phyloP scores from a whole-genome alignment of 2,888 invertebrate species.

The Thyatira batis region DNA sequence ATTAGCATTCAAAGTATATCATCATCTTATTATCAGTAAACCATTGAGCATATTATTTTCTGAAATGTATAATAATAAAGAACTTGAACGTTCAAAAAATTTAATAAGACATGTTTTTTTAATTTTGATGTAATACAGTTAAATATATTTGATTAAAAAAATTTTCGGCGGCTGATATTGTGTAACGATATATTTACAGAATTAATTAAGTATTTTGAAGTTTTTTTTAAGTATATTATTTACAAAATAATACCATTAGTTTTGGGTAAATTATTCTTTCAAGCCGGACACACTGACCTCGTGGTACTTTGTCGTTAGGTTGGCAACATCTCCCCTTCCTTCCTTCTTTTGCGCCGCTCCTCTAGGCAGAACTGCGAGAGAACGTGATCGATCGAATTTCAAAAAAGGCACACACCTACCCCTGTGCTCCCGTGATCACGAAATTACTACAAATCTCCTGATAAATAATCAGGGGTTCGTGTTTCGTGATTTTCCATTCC shows the following conservation, averaged over 20 bases:
- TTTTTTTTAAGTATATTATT: conserved; percentile 3
- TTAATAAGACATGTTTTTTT: too few relatives aligned
- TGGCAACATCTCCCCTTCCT: conserved; percentile 78
- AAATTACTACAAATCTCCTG: conserved; percentile 78
- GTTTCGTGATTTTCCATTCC: conserved; percentile 77
- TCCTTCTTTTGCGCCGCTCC: conserved; percentile 81
- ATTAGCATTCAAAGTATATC: not conserved
- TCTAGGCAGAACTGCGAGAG: conserved; percentile 75
- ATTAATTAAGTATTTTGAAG: not conserved
- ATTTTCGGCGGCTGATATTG: too few relatives aligned
- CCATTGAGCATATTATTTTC: too few relatives aligned
- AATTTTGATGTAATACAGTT: too few relatives aligned
- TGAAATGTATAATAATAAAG: too few relatives aligned
- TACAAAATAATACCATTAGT: conserved; percentile 12
- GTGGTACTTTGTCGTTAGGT: conserved; percentile 70
- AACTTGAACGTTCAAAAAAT: too few relatives aligned
- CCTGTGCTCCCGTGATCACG: conserved; percentile 81
- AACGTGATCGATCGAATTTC: conserved; percentile 83
- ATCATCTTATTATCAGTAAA: not conserved
- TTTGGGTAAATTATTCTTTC: conserved; percentile 24
- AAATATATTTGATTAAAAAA: too few relatives aligned
- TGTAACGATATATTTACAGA: too few relatives aligned
- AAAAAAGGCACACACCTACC: conserved; percentile 81
- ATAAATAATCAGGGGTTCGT: conserved; percentile 75
- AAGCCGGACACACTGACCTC: conserved; percentile 67